Evolutionary conservation across 2,113 vertebrate genomes (phyloP), one percentile per base, ranked within the genome.

Genomic region (Prionailurus viverrinus): DNA sequence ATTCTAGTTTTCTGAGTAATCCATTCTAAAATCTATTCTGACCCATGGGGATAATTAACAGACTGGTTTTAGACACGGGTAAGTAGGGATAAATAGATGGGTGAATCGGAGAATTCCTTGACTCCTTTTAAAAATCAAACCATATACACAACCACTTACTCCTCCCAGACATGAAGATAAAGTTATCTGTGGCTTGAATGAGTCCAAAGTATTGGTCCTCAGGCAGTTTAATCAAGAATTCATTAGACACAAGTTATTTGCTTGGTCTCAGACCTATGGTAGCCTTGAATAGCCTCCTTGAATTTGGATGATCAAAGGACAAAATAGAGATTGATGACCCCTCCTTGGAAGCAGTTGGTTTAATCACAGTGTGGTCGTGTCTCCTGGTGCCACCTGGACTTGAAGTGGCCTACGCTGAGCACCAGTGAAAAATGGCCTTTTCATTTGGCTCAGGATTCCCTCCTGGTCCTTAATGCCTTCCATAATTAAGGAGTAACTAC

Each of bases 401-500:
- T 73, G 58, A 94, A 96, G 79, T 89, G 91, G 93, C 97, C 96
- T 82, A 84, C 4, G 51, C 90, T 95, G 93, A 97, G 97, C 85
- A 95, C 86, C 97, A 61, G n/a, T 98, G 95, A 98, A 97, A 98
- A 97, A 98, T 98, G 94, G 93, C 89, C 91, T 98, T 98, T 97
- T 97, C 95, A 69, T 97, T 98, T 96, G 33, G 8, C 85, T 96
- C 86, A 97, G 96, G 91, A 97, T 96, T 97, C 92, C 97, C 85
- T 97, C 96, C 92, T 89, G 93, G 94, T 98, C 76, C 95, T 96
- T 97, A 98, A 97, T 97, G 95, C 85, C 97, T 98, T 98, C 97
- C 97, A 91, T 98, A 98, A 98, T 98, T 98, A 98, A 98, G 94
- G 96, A 98, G 96, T 98, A 98, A 98, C 96, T 97, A 98, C 96